These are phyloP conservation scores for Galaxias olidus DNA, from an alignment of 2,797 vertebrate genomes.

Conservation along the genomic window DNA sequence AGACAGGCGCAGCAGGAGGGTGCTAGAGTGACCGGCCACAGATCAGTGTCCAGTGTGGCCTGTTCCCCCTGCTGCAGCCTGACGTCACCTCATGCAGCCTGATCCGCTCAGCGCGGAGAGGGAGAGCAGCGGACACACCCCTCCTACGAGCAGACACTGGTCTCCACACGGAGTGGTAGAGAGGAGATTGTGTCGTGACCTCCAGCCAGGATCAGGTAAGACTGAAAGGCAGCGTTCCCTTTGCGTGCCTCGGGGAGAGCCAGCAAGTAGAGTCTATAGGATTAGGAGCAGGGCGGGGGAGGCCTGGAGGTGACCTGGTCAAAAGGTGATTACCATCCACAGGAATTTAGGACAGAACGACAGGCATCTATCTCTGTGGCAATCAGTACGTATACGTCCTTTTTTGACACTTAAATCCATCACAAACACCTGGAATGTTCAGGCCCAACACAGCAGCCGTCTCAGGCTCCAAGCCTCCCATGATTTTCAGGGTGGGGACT, in stretches of 20 bases:
- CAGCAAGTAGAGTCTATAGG: not conserved
- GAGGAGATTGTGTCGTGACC: slow-evolving; percentile 7
- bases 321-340: not conserved
- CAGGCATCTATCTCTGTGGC: not conserved
- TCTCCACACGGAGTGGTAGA: not conserved
- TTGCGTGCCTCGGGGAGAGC: not conserved
- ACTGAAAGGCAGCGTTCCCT: not conserved
- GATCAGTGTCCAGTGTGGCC: not conserved
- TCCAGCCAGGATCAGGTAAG: not conserved
- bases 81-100: slow-evolving; percentile 56
- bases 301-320: not conserved
- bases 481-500: not conserved
- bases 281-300: not conserved
- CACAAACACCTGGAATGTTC: not conserved
- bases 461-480: not conserved
- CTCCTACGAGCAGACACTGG: not conserved
- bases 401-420: not conserved
- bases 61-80: slow-evolving; percentile 28
- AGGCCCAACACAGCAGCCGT: too few species aligned
- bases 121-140: not conserved
- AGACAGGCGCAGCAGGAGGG: not conserved
- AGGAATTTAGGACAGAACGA: not conserved
- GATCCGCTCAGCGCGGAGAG: slow-evolving; percentile 23
- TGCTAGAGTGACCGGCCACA: not conserved
- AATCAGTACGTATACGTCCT: not conserved